These are phyloP conservation scores for Psix sp. DNA, from an alignment of 1,140 invertebrate species.

Conservation along the genomic window DNA sequence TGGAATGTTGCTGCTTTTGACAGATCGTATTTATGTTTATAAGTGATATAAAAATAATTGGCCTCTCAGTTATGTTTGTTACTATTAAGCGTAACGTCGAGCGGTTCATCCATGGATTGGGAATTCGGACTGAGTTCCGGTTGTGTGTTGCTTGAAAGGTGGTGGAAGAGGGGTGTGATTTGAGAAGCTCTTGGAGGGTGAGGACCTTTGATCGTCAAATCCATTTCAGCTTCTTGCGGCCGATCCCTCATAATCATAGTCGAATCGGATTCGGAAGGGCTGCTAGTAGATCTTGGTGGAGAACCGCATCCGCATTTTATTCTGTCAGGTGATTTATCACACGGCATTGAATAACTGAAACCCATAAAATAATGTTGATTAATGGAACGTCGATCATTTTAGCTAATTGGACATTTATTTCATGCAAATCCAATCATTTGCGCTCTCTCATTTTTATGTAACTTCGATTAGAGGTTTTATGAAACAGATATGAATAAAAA, in stretches of 20 bases:
- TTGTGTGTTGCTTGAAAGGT: conserved; percentile 60
- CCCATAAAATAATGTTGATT: too few species aligned
- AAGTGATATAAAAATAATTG: conserved; percentile 48
- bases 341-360: conserved; percentile 67
- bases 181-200: conserved; percentile 63
- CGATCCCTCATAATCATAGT: conserved; percentile 63
- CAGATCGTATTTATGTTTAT: conserved; percentile 10
- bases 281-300: conserved; percentile 67
- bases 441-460: too few species aligned
- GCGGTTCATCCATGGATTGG: conserved; percentile 69
- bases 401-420: too few species aligned
- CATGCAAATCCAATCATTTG: too few species aligned
- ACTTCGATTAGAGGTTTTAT: too few species aligned
- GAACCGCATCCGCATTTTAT: conserved; percentile 71
- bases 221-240: conserved; percentile 74
- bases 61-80: conserved; percentile 51
- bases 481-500: too few species aligned
- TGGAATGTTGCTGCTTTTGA: conserved; percentile 18
- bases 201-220: conserved; percentile 72
- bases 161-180: conserved; percentile 68
- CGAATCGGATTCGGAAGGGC: conserved; percentile 64
- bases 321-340: conserved; percentile 72
- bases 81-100: conserved; percentile 74
- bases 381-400: too few species aligned
- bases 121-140: conserved; percentile 65